Base-by-base conservation (phyloP, 2,888 invertebrate species). In the Drosophila glabriapex region DNA sequence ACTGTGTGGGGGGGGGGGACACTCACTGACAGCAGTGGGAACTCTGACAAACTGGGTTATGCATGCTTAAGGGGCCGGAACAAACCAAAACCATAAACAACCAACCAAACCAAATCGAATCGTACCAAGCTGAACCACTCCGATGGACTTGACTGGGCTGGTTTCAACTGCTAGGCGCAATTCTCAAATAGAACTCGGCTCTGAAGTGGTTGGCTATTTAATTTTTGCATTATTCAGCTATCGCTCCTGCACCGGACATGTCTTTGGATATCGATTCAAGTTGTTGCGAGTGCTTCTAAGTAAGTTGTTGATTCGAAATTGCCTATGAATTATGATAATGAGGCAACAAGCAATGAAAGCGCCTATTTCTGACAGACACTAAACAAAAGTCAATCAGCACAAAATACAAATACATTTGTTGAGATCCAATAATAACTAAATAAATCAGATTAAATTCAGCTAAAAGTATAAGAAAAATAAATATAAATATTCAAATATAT, bases 21-120 rank as follows among this genome's bases (percentile, higher is more conserved):
- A 16, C 29, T 25, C 58, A 46, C 37, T 66, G 78, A 78, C 78
- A 74, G 60, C 74, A 67, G 78, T 78, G 78, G 78, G 61, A 78
- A 74, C 70, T 41, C 19, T 9, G 49, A 12, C 63, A 64, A 69
- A 43, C 60, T 61, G 72, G 54, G 16, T 54, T 61, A 28, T 25
- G 12, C 50, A 35, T 37, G 33, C 10, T 19, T 10, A 25, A 54
- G 53, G 43, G 67, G 35, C 37, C 25, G 28, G 41, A 52, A 28
- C 29, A 31, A 41, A 16, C 22, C 25, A 4, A 6, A 14, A 31
- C 22, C 16, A 1, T 3, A 22, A 29, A 14, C 46, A 16, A 4
- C 9, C 14, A 35, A 46, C 49, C 67, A 5, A 31, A 66, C 28
- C 49, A 9, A 46, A 46, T 7, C 22, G 46, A 43, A 37, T 37